phyloP scores from a whole-genome alignment of 2,797 vertebrate genomes.

The Iguana delicatissima region DNA sequence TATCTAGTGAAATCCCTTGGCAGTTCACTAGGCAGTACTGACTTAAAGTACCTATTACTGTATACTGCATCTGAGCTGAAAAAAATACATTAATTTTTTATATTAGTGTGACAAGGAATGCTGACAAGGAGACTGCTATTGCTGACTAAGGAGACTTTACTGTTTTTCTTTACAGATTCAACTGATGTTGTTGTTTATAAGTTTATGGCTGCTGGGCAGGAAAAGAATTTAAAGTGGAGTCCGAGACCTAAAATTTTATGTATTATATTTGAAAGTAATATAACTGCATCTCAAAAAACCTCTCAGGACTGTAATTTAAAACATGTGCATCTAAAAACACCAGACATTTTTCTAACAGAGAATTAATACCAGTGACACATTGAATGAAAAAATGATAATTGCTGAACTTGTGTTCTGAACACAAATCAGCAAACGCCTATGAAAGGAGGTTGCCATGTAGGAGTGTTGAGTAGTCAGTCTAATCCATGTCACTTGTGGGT shows the following conservation, averaged over 20 bases:
- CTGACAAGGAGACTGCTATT: neutral
- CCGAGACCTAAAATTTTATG: neutral
- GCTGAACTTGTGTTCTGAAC: no score
- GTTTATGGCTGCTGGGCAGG: conserved; percentile 3
- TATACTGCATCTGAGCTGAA: neutral
- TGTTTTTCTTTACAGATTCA: conserved; percentile 20
- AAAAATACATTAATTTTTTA: conserved; percentile 25
- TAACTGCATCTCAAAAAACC: neutral
- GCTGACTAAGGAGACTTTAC: conserved; percentile 5
- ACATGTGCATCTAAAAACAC: no score
- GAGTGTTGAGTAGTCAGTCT: no score
- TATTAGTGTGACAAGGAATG: neutral
- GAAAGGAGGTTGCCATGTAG: no score
- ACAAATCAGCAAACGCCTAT: no score
- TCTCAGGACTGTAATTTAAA: no score
- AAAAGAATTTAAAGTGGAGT: neutral
- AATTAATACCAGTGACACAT: no score
- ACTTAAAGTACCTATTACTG: conserved; percentile 28
- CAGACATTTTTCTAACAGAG: no score
- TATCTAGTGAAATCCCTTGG: conserved; percentile 27
- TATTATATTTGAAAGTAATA: neutral
- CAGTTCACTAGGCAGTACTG: neutral
- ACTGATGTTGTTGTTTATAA: neutral
- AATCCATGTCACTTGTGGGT: no score
- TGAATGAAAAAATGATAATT: no score